These are phyloP conservation scores for Galerucella calmariensis DNA, from an alignment of 2,888 invertebrate genomes.

Conservation along the genomic window DNA sequence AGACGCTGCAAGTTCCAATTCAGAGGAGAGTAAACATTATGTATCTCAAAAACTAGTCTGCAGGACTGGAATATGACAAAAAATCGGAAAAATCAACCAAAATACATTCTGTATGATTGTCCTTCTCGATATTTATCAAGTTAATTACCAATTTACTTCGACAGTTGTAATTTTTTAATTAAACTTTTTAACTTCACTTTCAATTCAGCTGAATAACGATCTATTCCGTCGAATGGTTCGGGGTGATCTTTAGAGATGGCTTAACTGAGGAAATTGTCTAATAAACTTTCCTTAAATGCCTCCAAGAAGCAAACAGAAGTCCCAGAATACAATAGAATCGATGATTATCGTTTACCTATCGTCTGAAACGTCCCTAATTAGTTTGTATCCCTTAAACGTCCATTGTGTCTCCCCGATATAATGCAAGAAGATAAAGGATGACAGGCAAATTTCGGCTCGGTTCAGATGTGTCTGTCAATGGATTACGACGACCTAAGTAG, in stretches of 20 bases:
- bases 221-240: not conserved
- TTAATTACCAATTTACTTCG: too few species aligned
- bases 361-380: constrained; percentile 31
- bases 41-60: too few species aligned
- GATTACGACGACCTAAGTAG: constrained; percentile 13
- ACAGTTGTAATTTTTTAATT: too few species aligned
- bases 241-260: not conserved
- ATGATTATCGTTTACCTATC: constrained; percentile 33
- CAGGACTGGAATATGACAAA: too few species aligned
- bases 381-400: constrained; percentile 30
- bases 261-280: constrained; percentile 13
- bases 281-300: constrained; percentile 27
- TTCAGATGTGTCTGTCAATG: constrained; percentile 28
- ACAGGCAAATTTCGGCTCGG: constrained; percentile 30
- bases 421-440: constrained; percentile 31
- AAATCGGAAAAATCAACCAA: too few species aligned
- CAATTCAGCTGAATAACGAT: not conserved
- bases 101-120: too few species aligned
- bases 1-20: too few species aligned
- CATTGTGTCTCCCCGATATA: constrained; percentile 21
- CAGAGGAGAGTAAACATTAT: too few species aligned
- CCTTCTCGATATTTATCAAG: too few species aligned
- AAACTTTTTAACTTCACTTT: too few species aligned
- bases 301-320: constrained; percentile 25
- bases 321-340: constrained; percentile 29